Base-by-base conservation (phyloP, 2,888 invertebrate species). In the Sarcophaga rosellei region DNA sequence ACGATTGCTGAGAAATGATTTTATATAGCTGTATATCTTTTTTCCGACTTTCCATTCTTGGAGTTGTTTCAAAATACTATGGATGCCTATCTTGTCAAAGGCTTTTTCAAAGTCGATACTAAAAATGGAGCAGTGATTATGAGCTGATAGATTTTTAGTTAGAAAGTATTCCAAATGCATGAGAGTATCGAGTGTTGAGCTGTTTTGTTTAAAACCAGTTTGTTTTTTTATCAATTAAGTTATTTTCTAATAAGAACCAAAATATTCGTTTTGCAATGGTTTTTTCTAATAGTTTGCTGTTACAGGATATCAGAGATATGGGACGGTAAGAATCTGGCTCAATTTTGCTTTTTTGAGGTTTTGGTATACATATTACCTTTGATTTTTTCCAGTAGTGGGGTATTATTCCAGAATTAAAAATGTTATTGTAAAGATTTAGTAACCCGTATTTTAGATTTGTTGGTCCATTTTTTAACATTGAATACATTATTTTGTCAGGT, bases 211-310 rank as follows among this genome's bases (percentile, higher is more conserved):
- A 59, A 86, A 86, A 15, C 65, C 87, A 15, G 66, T 35, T 72
- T 87, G 84, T 45, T 87, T 81, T 81, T 4, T 63, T 53, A 44
- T 70, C 68, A 12, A 77, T 66, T 2, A 81, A 45, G 3, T 78
- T 81, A 4, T 78, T 81, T 77, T 79, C 53, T 12, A 15, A 35
- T 6, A 81, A 4, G 8, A 61, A 79, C 86, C 82, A 87, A 35
- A 25, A 25, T 25, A 25, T 25, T 35, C 35, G 6, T 35, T 35
- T 35, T 35, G 35, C 35, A 6, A 82, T 35, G 3, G 82, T 76
- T 82, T 84, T 84, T 66, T 86, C 81, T 20, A 84, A 25, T 1
- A 69, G 11, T 53, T 86, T 80, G 53, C 80, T 80, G 4, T 47
- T 4, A 23, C 81, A 84, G 15, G 81, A 69, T 4, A 84, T 70